Evolutionary conservation across 1,140 invertebrate species (phyloP), one percentile per base, ranked within the genome.

Genomic region (Phthorimaea operculella): DNA sequence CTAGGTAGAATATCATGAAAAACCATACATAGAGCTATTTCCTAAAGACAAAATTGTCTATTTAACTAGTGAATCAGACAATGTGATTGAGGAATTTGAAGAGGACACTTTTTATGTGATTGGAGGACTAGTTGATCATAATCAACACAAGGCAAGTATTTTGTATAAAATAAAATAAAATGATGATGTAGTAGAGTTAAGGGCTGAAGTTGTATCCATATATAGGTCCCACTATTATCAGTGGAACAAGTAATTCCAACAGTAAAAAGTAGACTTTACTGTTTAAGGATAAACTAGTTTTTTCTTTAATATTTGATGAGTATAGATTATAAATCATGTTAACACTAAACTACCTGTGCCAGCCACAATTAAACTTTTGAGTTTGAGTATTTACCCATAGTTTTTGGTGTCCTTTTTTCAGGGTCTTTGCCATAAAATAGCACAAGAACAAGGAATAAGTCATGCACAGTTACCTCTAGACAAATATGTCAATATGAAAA

Each of bases 41-140:
- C 80, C 88, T 5, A 93, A 92, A 76, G 89, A 92, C 1, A 89
- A 92, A 65, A 83, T 99, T 55, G 87, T 99, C 1, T 99, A 99
- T 83, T 88, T 99, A 51, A 94, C 94, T 16, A 96, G 96, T 79
- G 98, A 99, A 77, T 99, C 97, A 4, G 91, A 95, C 51, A 97
- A 96, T 87, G 83, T 96, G 3, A 89, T 99, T 54, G 88, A 91
- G 52, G 81, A 86, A 50, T 86, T 99, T 58, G 90, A 95, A 62
- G 88, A 93, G 12, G 88, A 91, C 57, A 93, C 92, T 79, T 89
- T 92, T 44, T 99, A 98, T 73, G 90, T 99, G 42, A 99, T 99
- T 83, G 98, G 98, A 45, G 98, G 97, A 51, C 85, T 99, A 14
- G 96, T 99, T 0, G 98, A 99, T 87, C 98, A 99, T 77, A 99